Evolutionary conservation across 2,797 vertebrate species (phyloP).

Genomic region (Pseudochirops corinnae): DNA sequence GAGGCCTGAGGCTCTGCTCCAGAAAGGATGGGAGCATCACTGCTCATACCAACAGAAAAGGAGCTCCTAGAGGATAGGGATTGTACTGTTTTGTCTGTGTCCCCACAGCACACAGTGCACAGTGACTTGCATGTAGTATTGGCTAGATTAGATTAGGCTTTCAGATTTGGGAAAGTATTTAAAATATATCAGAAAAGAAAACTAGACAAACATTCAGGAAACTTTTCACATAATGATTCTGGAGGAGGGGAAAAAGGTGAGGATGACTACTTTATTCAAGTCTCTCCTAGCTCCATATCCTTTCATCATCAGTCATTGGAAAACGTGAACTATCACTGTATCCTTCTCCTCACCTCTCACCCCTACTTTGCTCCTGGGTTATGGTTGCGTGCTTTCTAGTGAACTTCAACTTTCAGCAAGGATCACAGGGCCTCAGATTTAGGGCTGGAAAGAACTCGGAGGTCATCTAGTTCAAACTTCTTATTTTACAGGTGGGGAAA

Average conservation of each 20-base stretch:
- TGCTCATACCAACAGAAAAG: background rate
- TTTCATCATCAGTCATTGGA: background rate
- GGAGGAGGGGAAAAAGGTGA: background rate
- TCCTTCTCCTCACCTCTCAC: background rate
- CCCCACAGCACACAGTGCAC: background rate
- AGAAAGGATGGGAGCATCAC: background rate
- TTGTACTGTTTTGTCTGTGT: background rate
- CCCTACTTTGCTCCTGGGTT: background rate
- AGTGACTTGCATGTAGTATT: background rate
- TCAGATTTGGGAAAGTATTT: constrained; percentile 75
- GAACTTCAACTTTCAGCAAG: background rate
- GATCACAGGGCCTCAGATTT: background rate
- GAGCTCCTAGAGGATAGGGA: background rate
- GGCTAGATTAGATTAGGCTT: constrained; percentile 52
- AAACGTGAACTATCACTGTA: background rate
- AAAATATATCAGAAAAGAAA: constrained; percentile 71
- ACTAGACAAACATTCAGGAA: constrained; percentile 55
- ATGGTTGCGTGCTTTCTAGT: background rate
- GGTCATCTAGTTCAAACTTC: background rate
- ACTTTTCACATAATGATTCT: constrained; percentile 9
- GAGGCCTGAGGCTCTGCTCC: background rate
- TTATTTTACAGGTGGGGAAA: background rate
- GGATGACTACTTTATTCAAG: background rate
- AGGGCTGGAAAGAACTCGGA: background rate
- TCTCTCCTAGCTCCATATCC: background rate